Percentiles rank a stretch among this genome's conserved stretches.
Conservation (phyloP, 2,113 vertebrate genomes). For the Mormyrus iriodes region DNA sequence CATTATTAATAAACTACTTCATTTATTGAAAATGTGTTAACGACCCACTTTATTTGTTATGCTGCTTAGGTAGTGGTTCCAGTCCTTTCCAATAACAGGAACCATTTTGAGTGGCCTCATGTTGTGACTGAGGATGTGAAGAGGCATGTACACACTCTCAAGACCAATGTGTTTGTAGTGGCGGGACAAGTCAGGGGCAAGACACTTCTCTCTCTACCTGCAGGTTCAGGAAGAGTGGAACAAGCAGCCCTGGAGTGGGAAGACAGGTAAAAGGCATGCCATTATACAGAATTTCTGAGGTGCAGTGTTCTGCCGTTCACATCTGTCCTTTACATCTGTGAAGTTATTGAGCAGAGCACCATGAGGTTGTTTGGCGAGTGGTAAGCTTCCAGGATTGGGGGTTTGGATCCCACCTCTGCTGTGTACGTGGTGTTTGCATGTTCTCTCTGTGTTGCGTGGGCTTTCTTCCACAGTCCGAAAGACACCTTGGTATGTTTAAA, state of each 20-base stretch:
- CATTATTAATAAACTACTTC: background rate
- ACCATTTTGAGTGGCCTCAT: conserved; percentile 72
- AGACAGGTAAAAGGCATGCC: conserved; percentile 41
- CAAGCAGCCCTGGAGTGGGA: conserved; percentile 53
- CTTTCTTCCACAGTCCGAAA: background rate
- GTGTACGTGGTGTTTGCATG: background rate
- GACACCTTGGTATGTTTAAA: background rate
- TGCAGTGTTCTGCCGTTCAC: background rate
- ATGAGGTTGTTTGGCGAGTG: background rate
- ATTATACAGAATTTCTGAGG: background rate
- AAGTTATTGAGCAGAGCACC: background rate
- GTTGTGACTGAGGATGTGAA: conserved; percentile 73
- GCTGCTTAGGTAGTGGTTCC: conserved; percentile 70
- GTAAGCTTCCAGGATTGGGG: background rate
- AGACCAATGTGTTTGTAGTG: conserved; percentile 60
- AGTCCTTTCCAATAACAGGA: conserved; percentile 69
- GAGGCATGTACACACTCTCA: conserved; percentile 63
- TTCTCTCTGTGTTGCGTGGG: background rate
- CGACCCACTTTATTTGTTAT: background rate
- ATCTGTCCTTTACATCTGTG: background rate
- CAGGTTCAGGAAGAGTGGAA: conserved; percentile 57
- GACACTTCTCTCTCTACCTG: conserved; percentile 77
- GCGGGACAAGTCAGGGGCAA: conserved; percentile 77
- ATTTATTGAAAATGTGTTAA: background rate
- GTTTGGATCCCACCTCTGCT: background rate